Conservation (phyloP, 2,888 invertebrate species). For the Polyploca ridens region DNA sequence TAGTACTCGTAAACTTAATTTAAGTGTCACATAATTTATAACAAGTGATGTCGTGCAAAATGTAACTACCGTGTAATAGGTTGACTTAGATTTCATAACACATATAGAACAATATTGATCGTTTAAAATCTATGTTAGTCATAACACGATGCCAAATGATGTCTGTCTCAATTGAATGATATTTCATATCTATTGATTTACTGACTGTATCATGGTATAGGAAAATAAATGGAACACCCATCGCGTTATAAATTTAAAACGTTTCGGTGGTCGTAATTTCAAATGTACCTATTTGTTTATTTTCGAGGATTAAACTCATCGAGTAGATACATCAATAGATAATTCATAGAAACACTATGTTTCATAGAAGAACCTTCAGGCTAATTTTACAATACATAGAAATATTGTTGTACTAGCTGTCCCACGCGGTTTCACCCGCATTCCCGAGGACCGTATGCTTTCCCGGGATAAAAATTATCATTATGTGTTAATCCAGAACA, state of each 20-base stretch:
- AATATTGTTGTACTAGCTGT: too few relatives aligned
- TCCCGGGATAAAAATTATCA: too few relatives aligned
- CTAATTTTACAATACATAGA: too few relatives aligned
- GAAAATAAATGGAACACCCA: neutral
- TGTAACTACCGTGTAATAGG: constrained; percentile 18
- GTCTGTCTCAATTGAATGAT: constrained; percentile 40
- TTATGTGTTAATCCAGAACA: too few relatives aligned
- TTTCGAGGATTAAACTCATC: too few relatives aligned
- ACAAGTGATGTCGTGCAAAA: constrained; percentile 10
- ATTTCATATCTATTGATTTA: constrained; percentile 41
- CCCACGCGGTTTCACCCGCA: too few relatives aligned
- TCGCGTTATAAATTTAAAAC: neutral
- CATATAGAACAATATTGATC: neutral
- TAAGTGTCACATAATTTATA: neutral
- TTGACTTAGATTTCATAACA: neutral
- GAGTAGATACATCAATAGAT: too few relatives aligned
- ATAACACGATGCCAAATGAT: constrained; percentile 25
- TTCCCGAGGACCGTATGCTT: too few relatives aligned
- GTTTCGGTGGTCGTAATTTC: neutral
- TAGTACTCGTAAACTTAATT: neutral
- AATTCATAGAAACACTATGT: neutral
- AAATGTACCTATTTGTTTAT: neutral
- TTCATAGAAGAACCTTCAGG: neutral
- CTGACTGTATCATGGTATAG: constrained; percentile 24
- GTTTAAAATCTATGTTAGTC: constrained; percentile 21